These are phyloP conservation scores for Poeciliopsis turneri DNA, from an alignment of 2,797 vertebrate genomes.

Conservation along the genomic window DNA sequence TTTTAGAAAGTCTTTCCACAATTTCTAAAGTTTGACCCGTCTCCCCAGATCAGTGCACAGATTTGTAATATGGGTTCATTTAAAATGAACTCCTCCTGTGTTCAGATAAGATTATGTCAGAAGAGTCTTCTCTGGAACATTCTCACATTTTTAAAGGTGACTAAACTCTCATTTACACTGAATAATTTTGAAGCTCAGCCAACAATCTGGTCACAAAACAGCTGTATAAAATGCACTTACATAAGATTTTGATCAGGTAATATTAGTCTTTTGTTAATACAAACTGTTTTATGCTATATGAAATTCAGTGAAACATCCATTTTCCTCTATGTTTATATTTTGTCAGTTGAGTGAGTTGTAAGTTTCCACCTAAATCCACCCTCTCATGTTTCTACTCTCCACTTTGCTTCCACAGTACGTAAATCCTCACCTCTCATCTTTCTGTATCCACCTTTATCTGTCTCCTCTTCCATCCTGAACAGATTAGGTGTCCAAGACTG, in stretches of 20 bases:
- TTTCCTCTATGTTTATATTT: background rate
- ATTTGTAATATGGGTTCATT: background rate
- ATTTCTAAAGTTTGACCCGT: background rate
- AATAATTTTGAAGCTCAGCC: background rate
- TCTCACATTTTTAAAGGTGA: background rate
- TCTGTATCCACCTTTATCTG: conserved; percentile 11
- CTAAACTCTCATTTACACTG: background rate
- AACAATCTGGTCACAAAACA: background rate
- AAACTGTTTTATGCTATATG: background rate
- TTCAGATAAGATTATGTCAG: background rate
- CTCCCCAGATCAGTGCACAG: background rate
- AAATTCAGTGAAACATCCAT: background rate
- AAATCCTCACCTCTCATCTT: conserved; percentile 10
- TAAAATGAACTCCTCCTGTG: background rate
- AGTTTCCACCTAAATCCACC: background rate
- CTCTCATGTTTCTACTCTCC: conserved; percentile 15
- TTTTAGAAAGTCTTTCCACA: background rate
- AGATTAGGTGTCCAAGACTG: conserved; percentile 50
- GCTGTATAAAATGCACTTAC: background rate
- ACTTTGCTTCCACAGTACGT: conserved; percentile 17
- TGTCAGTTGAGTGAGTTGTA: conserved; percentile 3
- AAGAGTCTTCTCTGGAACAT: background rate
- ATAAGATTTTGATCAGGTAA: background rate
- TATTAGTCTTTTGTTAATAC: background rate
- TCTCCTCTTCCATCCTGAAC: conserved; percentile 43